Percentiles rank a stretch among this genome's conserved stretches.
These are phyloP conservation scores for Athene cunicularia DNA, from an alignment of 2,113 vertebrate species.

Conservation along the genomic window DNA sequence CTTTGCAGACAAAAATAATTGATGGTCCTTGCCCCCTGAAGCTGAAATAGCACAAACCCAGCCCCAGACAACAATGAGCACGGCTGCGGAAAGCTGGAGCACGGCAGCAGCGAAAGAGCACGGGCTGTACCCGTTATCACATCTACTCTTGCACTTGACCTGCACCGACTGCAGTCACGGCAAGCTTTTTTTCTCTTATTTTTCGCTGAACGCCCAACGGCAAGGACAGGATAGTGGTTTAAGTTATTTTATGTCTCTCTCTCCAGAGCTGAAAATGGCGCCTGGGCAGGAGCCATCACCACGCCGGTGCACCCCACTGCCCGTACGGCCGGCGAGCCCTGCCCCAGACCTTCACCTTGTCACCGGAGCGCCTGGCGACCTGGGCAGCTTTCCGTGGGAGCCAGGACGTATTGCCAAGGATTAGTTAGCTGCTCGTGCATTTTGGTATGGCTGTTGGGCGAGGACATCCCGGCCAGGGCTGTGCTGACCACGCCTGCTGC, in stretches of 20 bases:
- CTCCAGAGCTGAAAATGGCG: background rate
- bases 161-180: fast-evolving
- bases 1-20: background rate
- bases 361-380: background rate
- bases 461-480: background rate
- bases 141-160: background rate
- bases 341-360: background rate
- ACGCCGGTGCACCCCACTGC: fast-evolving
- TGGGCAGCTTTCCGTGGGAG: background rate
- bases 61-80: background rate
- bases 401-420: background rate
- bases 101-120: background rate
- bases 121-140: background rate
- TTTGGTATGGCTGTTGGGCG: background rate
- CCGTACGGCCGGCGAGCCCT: fast-evolving
- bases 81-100: background rate
- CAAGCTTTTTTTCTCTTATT: fast-evolving
- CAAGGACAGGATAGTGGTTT: fast-evolving
- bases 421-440: background rate
- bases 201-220: fast-evolving
- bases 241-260: fast-evolving
- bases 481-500: background rate
- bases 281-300: background rate
- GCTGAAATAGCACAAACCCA: background rate
- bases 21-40: background rate